Base-by-base conservation (phyloP, 1,140 invertebrate species). In the Solen grandis region DNA sequence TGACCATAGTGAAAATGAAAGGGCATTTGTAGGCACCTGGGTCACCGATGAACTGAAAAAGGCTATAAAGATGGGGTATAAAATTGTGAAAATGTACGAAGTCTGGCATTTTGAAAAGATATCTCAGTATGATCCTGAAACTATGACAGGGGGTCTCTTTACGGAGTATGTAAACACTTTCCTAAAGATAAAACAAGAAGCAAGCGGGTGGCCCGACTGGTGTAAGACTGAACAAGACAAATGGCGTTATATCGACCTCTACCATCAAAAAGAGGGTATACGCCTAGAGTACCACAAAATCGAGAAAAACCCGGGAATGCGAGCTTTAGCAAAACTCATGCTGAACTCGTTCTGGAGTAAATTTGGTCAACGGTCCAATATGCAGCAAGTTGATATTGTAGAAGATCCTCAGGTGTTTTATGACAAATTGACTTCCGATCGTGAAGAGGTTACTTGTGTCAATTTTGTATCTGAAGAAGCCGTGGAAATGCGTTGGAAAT, bases 261-360 rank as follows among this genome's bases (percentile, higher is more conserved):
- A 91, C 84, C 25, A 84, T 0, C 35, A 86, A 46, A 74, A 79
- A n/a, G 88, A 93, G 85, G 89, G 88, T 33, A 84, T 93, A 31
- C 36, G 60, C 19, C 69, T 93, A 25, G 88, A 93, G 27, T 54
- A 35, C 4, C 57, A 85, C n/a, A 88, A 89, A 60, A 91, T 93
- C 59, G 63, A 50, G 27, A 82, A 88, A 72, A 93, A 93, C 76
- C 83, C 86, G 0, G 91, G 88, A 16, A 31, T 86, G 35, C 19
- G 87, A 41, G 41, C 55, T 46, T 54, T 89, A 31, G 76, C 84
- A 2, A 88, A 88, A 79, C 35, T 90, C 13, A 62, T 66, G 16
- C 54, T 89, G 33, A 88, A 88, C 66, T 78, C 73, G 22, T 84
- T 87, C 59, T 88, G 82, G 87, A 89, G 92, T 41, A 84, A 75